Evolutionary conservation across 2,797 vertebrate species (phyloP).

Genomic region (Petrocephalus schoutedeni): DNA sequence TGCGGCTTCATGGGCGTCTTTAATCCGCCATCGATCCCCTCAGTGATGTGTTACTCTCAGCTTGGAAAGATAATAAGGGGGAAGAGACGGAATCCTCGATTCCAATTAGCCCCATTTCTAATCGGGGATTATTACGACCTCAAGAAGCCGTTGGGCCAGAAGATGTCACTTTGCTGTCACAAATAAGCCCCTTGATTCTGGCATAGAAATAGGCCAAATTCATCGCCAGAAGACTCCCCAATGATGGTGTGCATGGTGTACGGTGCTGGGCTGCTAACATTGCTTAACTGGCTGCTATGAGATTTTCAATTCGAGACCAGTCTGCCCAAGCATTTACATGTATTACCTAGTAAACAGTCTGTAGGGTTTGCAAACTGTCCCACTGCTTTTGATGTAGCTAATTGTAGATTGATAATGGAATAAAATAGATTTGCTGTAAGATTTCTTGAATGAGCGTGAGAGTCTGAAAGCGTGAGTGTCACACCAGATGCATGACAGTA

Average conservation of each 20-base stretch:
- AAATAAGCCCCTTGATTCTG: constrained; percentile 40
- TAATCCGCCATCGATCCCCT: constrained; percentile 71
- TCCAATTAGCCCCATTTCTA: constrained; percentile 66
- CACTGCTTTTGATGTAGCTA: no score
- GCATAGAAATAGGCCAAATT: neutral
- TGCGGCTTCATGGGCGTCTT: constrained; percentile 67
- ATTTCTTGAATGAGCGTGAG: no score
- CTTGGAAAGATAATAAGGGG: constrained; percentile 63
- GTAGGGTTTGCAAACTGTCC: no score
- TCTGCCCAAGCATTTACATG: no score
- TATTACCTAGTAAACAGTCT: no score
- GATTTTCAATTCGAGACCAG: no score
- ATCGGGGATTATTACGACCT: constrained; percentile 62
- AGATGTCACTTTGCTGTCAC: constrained; percentile 46
- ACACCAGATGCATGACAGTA: no score
- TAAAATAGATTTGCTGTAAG: no score
- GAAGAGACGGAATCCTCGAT: constrained; percentile 56
- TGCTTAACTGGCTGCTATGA: no score
- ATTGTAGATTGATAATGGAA: no score
- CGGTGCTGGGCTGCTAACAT: no score
- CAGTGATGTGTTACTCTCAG: constrained; percentile 69
- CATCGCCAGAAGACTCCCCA: neutral
- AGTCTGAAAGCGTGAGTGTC: no score
- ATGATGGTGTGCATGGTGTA: neutral
- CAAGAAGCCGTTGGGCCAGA: constrained; percentile 42